Evolutionary conservation across 1,140 invertebrate species (phyloP).

Genomic region (Drosophila arawakana): DNA sequence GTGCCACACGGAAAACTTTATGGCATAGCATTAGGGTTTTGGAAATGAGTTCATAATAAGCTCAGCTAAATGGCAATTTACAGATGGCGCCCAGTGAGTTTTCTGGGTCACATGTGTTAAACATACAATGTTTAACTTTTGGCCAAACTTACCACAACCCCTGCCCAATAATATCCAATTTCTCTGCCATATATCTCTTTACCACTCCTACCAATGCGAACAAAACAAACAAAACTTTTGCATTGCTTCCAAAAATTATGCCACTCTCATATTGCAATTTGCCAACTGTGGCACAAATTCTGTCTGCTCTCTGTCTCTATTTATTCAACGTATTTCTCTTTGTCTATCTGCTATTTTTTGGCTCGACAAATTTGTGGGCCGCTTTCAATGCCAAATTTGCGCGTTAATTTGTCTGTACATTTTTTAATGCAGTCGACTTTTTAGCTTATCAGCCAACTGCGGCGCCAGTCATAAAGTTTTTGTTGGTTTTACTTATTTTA

Average conservation of each 20-base stretch:
- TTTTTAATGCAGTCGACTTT: constrained; percentile 32
- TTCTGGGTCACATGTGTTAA: constrained; percentile 73
- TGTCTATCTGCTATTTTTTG: constrained; percentile 14
- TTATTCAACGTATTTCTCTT: constrained; percentile 21
- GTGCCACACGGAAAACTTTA: constrained; percentile 35
- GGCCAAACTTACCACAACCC: not conserved
- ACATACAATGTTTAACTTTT: constrained; percentile 66
- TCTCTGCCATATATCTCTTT: not conserved
- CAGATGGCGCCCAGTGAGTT: constrained; percentile 31
- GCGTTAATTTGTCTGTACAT: constrained; percentile 41
- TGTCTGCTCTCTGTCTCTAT: constrained; percentile 19
- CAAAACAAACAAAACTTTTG: constrained; percentile 34
- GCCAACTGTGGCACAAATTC: constrained; percentile 17
- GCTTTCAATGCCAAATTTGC: constrained; percentile 42
- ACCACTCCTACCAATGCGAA: not conserved
- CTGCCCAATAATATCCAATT: not conserved
- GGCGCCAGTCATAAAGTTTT: constrained; percentile 31
- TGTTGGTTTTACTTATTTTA: constrained; percentile 25
- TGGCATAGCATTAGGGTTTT: constrained; percentile 36
- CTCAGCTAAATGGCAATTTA: constrained; percentile 31
- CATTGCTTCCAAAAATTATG: constrained; percentile 44
- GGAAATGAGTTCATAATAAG: constrained; percentile 68
- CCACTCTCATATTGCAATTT: constrained; percentile 53
- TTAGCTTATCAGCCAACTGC: constrained; percentile 41
- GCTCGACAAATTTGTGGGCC: constrained; percentile 9